Conservation (phyloP, 2,797 vertebrate genomes). For the Rhadinocentrus ornatus region DNA sequence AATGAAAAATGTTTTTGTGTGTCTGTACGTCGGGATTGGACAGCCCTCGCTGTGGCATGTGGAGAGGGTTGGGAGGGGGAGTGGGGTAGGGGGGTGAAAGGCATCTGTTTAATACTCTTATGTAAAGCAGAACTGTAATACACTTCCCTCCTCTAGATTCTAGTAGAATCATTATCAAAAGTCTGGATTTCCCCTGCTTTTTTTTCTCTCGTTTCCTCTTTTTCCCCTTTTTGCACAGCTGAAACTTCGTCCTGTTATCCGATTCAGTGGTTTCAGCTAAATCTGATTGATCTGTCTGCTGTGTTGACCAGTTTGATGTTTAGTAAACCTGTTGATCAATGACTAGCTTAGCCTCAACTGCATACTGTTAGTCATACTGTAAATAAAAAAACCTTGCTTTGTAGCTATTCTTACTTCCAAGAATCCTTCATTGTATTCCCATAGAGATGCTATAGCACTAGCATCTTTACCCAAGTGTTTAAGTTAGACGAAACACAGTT, state of each 20-base stretch:
- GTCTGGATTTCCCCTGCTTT: slow-evolving; percentile 63
- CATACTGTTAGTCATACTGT: too few species aligned
- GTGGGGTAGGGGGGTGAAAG: slow-evolving; percentile 57
- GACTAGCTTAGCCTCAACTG: too few species aligned
- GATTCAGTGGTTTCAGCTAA: neutral
- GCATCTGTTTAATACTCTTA: slow-evolving; percentile 83
- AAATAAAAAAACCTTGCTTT: too few species aligned
- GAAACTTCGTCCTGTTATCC: neutral
- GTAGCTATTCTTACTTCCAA: too few species aligned
- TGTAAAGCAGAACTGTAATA: slow-evolving; percentile 79
- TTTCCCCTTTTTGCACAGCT: too few species aligned
- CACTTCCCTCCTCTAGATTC: slow-evolving; percentile 65
- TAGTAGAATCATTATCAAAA: slow-evolving; percentile 71
- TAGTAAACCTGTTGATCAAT: neutral
- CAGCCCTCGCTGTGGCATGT: slow-evolving; percentile 43
- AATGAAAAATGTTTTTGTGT: slow-evolving; percentile 22
- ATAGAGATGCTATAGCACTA: too few species aligned
- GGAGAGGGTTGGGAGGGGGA: slow-evolving; percentile 5
- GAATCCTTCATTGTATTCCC: too few species aligned
- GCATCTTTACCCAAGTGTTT: too few species aligned
- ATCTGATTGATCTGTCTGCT: too few species aligned
- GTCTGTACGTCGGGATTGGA: slow-evolving; percentile 56
- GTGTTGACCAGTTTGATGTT: neutral
- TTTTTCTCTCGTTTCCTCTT: neutral
- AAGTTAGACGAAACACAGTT: too few species aligned